Conservation (phyloP, 2,888 invertebrate species). For the Ephialtes manifestator region DNA sequence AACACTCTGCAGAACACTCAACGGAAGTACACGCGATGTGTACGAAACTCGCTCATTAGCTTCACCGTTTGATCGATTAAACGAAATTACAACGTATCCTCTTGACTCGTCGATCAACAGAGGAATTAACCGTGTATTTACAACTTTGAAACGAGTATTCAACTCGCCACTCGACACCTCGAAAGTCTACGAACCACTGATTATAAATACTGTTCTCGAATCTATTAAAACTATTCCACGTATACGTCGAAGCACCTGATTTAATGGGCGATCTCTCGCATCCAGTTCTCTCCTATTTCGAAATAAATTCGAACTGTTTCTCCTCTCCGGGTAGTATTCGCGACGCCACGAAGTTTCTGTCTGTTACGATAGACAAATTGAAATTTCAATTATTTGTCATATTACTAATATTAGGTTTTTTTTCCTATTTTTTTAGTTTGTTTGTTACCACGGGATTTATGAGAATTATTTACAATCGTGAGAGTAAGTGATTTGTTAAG, state of each 20-base stretch:
- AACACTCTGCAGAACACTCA: conserved; percentile 25
- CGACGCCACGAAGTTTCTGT: conserved; percentile 64
- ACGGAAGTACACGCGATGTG: neutral
- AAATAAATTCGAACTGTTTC: conserved; percentile 64
- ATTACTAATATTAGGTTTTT: neutral
- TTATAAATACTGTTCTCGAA: conserved; percentile 65
- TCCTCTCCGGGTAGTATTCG: conserved; percentile 62
- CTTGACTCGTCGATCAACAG: neutral
- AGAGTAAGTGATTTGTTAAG: neutral
- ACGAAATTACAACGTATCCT: conserved; percentile 25
- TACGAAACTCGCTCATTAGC: neutral
- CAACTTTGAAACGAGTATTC: neutral
- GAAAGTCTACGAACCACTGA: conserved; percentile 61
- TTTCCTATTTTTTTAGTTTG: neutral
- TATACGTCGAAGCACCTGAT: conserved; percentile 51
- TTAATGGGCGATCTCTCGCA: conserved; percentile 46
- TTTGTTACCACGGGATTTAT: neutral
- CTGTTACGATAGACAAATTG: conserved; percentile 50
- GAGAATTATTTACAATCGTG: conserved; percentile 24
- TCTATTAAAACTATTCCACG: conserved; percentile 61
- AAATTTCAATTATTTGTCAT: neutral
- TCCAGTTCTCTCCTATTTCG: conserved; percentile 57
- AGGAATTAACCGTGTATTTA: neutral
- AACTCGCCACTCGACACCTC: conserved; percentile 3
- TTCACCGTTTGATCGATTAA: neutral